Conservation (phyloP, 1,140 invertebrate genomes). For the Drosophila burlai region DNA sequence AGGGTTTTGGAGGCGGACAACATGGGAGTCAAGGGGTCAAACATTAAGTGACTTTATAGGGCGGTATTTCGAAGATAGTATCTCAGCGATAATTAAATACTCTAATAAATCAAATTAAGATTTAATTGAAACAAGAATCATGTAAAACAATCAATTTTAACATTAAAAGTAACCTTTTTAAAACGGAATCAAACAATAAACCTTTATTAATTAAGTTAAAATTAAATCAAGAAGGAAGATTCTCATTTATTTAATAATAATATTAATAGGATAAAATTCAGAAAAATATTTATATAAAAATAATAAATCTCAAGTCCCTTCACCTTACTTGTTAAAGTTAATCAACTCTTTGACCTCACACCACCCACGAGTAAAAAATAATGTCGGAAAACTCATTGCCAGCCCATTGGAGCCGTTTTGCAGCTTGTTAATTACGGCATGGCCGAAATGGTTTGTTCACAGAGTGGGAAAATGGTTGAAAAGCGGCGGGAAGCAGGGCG, state of each 20-base stretch:
- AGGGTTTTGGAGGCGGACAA: neutral
- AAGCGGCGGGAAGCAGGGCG: constrained; percentile 1
- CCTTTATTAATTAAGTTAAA: neutral
- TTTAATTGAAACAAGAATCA: neutral
- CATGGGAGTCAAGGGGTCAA: constrained; percentile 28
- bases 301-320: neutral
- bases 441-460: constrained; percentile 32
- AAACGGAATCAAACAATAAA: neutral
- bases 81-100: constrained; percentile 3
- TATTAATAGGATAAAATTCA: neutral
- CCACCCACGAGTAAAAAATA: constrained; percentile 6
- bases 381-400: constrained; percentile 53
- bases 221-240: neutral
- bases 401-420: constrained; percentile 60
- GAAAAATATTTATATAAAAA: neutral
- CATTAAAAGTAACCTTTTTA: too few species aligned
- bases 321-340: neutral
- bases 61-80: too few species aligned
- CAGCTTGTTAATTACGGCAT: constrained; percentile 70
- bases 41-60: constrained; percentile 26
- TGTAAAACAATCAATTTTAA: too few species aligned
- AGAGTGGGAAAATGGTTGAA: constrained; percentile 12
- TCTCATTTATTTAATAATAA: too few species aligned
- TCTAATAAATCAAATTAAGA: neutral
- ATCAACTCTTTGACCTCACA: neutral